These are phyloP conservation scores for Poecile montanus DNA, from an alignment of 2,797 vertebrate genomes.

Conservation along the genomic window DNA sequence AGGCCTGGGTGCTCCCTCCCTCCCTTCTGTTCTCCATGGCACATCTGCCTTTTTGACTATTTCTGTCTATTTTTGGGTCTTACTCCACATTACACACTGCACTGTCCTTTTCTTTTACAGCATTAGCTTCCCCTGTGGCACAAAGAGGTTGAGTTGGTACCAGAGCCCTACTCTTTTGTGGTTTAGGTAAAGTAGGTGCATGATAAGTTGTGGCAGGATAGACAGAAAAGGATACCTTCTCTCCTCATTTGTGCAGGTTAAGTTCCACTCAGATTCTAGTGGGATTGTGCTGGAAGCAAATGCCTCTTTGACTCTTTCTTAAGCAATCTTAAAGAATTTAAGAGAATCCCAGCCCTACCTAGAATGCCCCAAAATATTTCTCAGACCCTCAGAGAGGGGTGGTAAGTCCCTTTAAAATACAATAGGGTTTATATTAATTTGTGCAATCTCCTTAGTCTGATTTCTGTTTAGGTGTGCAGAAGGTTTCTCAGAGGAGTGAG, in stretches of 20 bases:
- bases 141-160: not conserved
- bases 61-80: conserved; percentile 13
- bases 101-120: conserved; percentile 10
- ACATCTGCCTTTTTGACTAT: conserved; percentile 25
- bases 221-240: not conserved
- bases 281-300: not conserved
- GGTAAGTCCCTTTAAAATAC: not conserved
- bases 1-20: not conserved
- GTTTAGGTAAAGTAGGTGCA: not conserved
- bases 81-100: not conserved
- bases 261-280: not conserved
- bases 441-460: not conserved
- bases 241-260: not conserved
- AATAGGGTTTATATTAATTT: not conserved
- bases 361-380: not conserved
- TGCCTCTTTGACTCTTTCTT: not conserved
- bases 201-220: not conserved
- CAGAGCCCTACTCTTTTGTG: not conserved
- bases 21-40: not conserved
- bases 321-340: not conserved
- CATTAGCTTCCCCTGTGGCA: not conserved
- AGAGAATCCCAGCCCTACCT: not conserved
- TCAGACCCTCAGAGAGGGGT: not conserved
- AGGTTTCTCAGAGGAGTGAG: not conserved
- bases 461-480: not conserved